Percentiles rank a stretch among this genome's conserved stretches.
Evolutionary conservation across 2,888 invertebrate genomes (phyloP).

Genomic region (Chymomyza caudatula): DNA sequence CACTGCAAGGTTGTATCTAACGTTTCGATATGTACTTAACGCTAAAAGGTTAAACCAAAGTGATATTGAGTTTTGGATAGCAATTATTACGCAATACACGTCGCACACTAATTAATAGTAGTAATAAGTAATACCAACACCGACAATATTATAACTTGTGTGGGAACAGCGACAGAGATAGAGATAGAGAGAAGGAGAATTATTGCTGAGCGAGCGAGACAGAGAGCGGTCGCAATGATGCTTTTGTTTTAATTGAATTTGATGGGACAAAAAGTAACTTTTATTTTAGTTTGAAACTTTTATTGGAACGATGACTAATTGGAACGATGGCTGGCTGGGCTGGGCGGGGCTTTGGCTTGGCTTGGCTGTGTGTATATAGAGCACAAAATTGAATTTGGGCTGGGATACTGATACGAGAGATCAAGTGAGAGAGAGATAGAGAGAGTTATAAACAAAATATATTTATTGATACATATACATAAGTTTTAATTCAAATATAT

Average conservation of each 20-base stretch:
- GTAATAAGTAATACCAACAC: not conserved
- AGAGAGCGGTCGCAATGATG: conserved; percentile 18
- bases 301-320: conserved; percentile 28
- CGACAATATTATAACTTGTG: not conserved
- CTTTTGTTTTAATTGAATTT: conserved; percentile 63
- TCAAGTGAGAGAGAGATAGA: conserved; percentile 7
- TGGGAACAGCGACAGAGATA: not conserved
- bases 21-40: conserved; percentile 23
- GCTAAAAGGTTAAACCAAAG: conserved; percentile 10
- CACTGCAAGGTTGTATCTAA: not conserved
- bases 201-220: conserved; percentile 14
- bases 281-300: conserved; percentile 54
- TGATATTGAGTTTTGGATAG: not conserved
- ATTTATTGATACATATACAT: conserved; percentile 4
- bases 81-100: not conserved
- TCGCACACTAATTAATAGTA: not conserved
- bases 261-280: conserved; percentile 64
- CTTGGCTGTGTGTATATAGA: conserved; percentile 13
- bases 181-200: conserved; percentile 10
- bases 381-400: conserved; percentile 37
- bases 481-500: conserved; percentile 2
- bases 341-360: conserved; percentile 11
- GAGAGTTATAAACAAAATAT: conserved; percentile 22
- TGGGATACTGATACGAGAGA: conserved; percentile 21
- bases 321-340: conserved; percentile 42